Evolutionary conservation across 2,888 invertebrate species (phyloP).

Genomic region (Phortica magna): DNA sequence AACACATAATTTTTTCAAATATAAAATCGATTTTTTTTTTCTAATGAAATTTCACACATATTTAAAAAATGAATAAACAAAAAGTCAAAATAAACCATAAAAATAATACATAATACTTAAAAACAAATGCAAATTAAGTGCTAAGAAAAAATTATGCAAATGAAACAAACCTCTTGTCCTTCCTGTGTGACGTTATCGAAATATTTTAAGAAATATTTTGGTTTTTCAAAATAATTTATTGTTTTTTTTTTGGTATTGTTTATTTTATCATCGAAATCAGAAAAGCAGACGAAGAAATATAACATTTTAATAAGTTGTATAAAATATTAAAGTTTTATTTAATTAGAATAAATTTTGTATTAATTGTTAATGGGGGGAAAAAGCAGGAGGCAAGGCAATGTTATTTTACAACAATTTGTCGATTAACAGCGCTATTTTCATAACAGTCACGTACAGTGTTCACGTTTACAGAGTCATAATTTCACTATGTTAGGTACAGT

Average conservation of each 20-base stretch:
- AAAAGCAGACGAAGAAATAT: slow-evolving; percentile 3
- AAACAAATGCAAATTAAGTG: slow-evolving; percentile 42
- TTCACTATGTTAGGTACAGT: too few relatives aligned
- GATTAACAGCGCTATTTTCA: too few relatives aligned
- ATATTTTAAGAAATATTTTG: slow-evolving; percentile 11
- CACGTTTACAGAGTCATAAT: too few relatives aligned
- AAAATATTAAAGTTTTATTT: background rate
- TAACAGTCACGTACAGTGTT: too few relatives aligned
- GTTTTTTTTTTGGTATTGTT: slow-evolving; percentile 39
- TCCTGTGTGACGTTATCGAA: slow-evolving; percentile 75
- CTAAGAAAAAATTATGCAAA: slow-evolving; percentile 64
- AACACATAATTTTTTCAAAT: too few relatives aligned
- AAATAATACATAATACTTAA: background rate
- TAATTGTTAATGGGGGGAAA: background rate
- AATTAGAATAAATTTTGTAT: background rate
- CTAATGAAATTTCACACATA: background rate
- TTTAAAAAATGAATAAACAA: background rate
- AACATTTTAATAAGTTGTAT: background rate
- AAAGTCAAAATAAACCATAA: background rate
- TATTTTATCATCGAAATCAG: slow-evolving; percentile 22
- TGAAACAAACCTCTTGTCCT: slow-evolving; percentile 83
- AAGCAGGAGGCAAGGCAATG: background rate
- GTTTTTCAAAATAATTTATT: slow-evolving; percentile 30
- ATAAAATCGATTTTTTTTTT: too few relatives aligned
- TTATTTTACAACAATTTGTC: too few relatives aligned